Evolutionary conservation across 2,797 vertebrate genomes (phyloP).

Genomic region (Eulemur rubriventer): DNA sequence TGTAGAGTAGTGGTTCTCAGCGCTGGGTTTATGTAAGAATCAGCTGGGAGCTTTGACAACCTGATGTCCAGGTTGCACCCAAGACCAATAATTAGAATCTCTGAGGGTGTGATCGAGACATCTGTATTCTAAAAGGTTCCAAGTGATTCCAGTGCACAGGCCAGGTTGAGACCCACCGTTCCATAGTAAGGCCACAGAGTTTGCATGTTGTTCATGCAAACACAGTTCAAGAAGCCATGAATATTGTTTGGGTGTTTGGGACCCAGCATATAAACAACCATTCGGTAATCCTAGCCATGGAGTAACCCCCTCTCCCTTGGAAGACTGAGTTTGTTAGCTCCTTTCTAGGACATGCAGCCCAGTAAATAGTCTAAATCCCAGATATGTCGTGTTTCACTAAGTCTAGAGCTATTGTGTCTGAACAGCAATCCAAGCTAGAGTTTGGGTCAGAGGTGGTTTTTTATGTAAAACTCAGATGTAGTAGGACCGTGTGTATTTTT

Average conservation of each 20-base stretch:
- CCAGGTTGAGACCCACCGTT: background rate
- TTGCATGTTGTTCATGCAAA: background rate
- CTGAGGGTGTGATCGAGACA: background rate
- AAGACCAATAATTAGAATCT: background rate
- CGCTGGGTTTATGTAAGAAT: background rate
- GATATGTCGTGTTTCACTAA: background rate
- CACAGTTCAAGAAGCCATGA: background rate
- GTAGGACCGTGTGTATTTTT: constrained; percentile 11
- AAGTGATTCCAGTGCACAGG: background rate
- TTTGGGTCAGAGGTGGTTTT: background rate
- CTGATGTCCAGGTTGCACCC: background rate
- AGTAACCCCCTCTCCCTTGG: background rate
- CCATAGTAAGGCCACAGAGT: background rate
- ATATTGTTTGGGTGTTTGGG: background rate
- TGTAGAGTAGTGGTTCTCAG: background rate
- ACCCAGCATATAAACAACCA: background rate
- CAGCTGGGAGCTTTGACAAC: background rate
- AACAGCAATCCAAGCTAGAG: constrained; percentile 22
- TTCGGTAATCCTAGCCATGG: background rate
- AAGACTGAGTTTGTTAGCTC: constrained; percentile 17
- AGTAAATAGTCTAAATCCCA: constrained; percentile 24
- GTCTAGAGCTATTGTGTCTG: background rate
- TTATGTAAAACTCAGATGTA: background rate
- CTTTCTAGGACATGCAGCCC: constrained; percentile 18
- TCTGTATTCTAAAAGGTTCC: background rate